Evolutionary conservation across 2,113 vertebrate genomes (phyloP).

Genomic region (Pleuronectes platessa): DNA sequence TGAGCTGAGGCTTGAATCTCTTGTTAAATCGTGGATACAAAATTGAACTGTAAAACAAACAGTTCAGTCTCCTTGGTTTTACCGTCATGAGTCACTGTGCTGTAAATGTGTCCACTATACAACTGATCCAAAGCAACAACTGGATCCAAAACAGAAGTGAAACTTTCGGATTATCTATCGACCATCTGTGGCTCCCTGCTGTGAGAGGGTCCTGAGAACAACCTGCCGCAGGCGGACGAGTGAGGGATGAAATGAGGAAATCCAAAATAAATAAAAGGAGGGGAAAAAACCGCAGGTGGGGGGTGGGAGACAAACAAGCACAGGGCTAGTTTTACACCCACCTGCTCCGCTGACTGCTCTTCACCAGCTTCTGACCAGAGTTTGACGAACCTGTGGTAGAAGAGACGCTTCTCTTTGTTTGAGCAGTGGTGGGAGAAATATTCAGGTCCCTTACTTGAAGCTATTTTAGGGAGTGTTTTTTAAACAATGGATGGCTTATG

Average conservation of each 20-base stretch:
- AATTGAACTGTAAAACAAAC: not conserved
- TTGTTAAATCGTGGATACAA: not conserved
- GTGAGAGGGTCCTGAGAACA: slow-evolving; percentile 54
- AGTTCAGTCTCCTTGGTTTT: not conserved
- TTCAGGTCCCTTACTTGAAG: not conserved
- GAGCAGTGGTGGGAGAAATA: too few species aligned
- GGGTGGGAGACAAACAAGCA: slow-evolving; percentile 62
- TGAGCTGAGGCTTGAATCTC: not conserved
- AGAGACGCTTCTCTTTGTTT: too few species aligned
- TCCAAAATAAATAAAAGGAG: slow-evolving; percentile 57
- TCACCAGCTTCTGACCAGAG: slow-evolving; percentile 13
- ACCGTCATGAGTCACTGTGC: not conserved
- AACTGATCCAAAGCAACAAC: not conserved
- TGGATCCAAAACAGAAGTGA: slow-evolving; percentile 1
- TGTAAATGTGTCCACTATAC: not conserved
- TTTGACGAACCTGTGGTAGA: not conserved
- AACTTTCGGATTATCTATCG: not conserved
- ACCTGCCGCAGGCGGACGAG: slow-evolving; percentile 34
- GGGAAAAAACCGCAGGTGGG: slow-evolving; percentile 35
- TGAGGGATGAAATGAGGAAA: slow-evolving; percentile 51
- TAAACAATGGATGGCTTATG: not conserved
- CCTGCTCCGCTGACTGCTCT: slow-evolving; percentile 54
- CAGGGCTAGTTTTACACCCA: slow-evolving; percentile 57
- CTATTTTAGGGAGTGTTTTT: not conserved
- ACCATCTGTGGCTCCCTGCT: slow-evolving; percentile 61